Base-by-base conservation (phyloP, 2,888 invertebrate genomes). In the Stenodema calcarata region DNA sequence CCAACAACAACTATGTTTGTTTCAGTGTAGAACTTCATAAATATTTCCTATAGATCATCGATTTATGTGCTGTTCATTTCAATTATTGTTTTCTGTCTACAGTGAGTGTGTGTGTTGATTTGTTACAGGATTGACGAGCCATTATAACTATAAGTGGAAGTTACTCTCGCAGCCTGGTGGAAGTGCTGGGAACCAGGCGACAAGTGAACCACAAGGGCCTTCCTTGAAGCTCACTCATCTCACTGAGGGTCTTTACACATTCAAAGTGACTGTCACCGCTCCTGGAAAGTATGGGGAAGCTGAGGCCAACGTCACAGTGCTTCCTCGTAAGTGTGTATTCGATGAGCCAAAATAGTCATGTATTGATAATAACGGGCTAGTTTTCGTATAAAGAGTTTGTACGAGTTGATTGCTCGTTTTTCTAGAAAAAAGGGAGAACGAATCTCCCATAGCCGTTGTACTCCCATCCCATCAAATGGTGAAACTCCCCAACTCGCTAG, bases 141-240 rank as follows among this genome's bases (percentile, higher is more conserved):
- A 78, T 90, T 98, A 97, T 91, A 95, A 95, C 90, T 98, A 97
- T 91, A 95, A 95, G 35, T 98, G 98, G 98, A 95, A 95, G 23
- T 92, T 98, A 42, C 93, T 97, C 87, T 95, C 95, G 87, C 96
- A 96, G 90, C 97, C 97, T 0, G 95, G 95, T 89, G 95, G 95
- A n/a, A 94, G 94, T 23, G 94, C 94, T 91, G 92, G 93, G 89
- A 93, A 93, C 91, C 95, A 95, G 87, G 95, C 95, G 86, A 95
- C 96, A 92, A 95, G 87, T 12, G 88, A 88, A 73, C 86, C 82
- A 7, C 95, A 87, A 91, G 96, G 96, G 41, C 94, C 95, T 28
- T 95, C 95, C 83, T 94, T 98, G 18, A 95, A 95, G 87, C 92
- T 98, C 23, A 95, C 95, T 16, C 95, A 97, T 90, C 93, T 98